A percentile compares a stretch with the other conserved stretches of the same genome.
These are phyloP conservation scores for Bibio marci DNA, from an alignment of 2,888 invertebrate species.

Conservation along the genomic window DNA sequence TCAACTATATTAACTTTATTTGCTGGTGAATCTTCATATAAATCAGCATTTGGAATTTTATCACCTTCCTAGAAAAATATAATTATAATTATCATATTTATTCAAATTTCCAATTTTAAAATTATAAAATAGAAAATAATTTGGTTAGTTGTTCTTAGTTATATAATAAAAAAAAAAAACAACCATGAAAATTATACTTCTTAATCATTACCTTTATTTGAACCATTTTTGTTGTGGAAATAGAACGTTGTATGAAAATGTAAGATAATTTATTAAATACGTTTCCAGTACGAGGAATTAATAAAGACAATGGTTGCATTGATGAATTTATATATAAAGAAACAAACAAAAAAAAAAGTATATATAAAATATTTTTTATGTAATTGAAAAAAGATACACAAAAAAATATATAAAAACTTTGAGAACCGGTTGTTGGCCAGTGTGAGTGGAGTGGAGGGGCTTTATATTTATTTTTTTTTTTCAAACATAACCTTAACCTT, in stretches of 20 bases:
- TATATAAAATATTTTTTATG: too few relatives aligned
- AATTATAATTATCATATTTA: background rate
- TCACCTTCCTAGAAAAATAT: slow-evolving; percentile 57
- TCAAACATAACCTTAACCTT: too few relatives aligned
- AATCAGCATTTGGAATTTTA: slow-evolving; percentile 54
- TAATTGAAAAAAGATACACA: too few relatives aligned
- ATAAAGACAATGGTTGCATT: slow-evolving; percentile 1
- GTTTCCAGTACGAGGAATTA: background rate
- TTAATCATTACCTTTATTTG: slow-evolving; percentile 24
- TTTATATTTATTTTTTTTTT: too few relatives aligned
- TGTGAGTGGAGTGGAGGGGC: too few relatives aligned
- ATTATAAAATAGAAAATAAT: background rate
- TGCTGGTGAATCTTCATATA: slow-evolving; percentile 72
- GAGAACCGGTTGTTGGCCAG: too few relatives aligned
- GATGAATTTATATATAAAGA: background rate
- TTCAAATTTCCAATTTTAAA: background rate
- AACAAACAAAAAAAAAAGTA: too few relatives aligned
- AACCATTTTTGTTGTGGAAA: slow-evolving; percentile 24
- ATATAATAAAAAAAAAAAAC: background rate
- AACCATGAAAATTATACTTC: slow-evolving; percentile 3
- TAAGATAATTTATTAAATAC: background rate
- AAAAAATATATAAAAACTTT: too few relatives aligned
- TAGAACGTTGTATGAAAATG: slow-evolving; percentile 4
- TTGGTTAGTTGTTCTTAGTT: too few relatives aligned
- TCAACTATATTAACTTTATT: slow-evolving; percentile 68